These are phyloP conservation scores for Poeciliopsis gracilis DNA, from an alignment of 2,797 vertebrate species.

Conservation along the genomic window DNA sequence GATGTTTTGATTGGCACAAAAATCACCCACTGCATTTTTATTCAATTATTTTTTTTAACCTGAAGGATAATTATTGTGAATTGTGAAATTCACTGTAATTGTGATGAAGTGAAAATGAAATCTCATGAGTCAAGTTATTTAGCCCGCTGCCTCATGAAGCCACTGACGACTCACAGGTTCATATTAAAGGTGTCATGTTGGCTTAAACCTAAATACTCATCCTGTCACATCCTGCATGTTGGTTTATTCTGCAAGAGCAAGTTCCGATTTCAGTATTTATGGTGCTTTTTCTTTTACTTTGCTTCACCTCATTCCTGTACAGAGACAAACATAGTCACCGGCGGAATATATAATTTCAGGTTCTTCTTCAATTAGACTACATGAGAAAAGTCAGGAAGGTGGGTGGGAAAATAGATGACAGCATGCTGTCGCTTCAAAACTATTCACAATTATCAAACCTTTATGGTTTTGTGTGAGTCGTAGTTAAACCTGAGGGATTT, in stretches of 20 bases:
- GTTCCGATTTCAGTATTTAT: conserved; percentile 13
- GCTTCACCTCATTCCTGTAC: neutral
- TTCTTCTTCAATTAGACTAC: conserved; percentile 10
- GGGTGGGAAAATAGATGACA: conserved; percentile 29
- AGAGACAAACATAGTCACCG: neutral
- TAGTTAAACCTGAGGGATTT: conserved; percentile 5
- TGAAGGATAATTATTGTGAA: conserved; percentile 10
- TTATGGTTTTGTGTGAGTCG: conserved; percentile 24
- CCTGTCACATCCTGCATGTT: neutral
- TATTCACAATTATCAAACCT: conserved; percentile 25
- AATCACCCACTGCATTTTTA: conserved; percentile 1
- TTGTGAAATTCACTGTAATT: neutral
- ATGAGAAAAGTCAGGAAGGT: conserved; percentile 22
- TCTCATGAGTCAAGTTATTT: conserved; percentile 37
- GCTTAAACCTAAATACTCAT: conserved; percentile 1
- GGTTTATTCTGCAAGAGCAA: neutral
- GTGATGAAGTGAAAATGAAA: conserved; percentile 26
- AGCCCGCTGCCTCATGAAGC: conserved; percentile 21
- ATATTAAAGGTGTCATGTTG: conserved; percentile 4
- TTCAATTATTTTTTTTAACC: neutral
- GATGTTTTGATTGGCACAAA: neutral
- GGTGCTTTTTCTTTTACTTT: neutral
- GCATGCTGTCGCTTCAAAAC: conserved; percentile 23
- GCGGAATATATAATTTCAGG: neutral
- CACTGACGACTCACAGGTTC: conserved; percentile 13